Base-by-base conservation (phyloP, 1,140 invertebrate species). In the Acromyrmex echinatior region DNA sequence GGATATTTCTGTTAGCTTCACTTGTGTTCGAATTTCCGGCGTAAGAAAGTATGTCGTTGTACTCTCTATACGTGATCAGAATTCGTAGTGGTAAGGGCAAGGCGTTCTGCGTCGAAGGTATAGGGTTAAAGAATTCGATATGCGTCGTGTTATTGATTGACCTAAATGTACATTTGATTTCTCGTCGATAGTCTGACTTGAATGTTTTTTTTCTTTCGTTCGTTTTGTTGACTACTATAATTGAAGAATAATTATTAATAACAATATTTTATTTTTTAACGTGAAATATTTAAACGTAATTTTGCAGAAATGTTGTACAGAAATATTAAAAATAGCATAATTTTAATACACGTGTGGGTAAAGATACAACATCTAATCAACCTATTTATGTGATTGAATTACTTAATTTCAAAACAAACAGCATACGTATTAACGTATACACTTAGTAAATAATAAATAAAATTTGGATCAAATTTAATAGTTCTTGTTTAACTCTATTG, bases 1-100 rank as follows among this genome's bases (percentile, higher is more conserved):
- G 35, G 14, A 12, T 35, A 45, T 45, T 63, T 78, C 21, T 78
- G 18, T 63, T 28, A 16, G n/a, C 21, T 63, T 77, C 25, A 21
- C 16, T 77, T 77, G 74, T 39, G 21, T 78, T 78, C 18, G 21
- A 45, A 78, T 65, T 65, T 78, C 31, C 58, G 74, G 21, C 31
- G 35, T 62, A 65, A 25, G 39, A 65, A 78, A 78, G 39, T 78
- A 63, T 78, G 76, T 78, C 76, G 56, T 31, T 76, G n/a, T 58
- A 65, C 5, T 78, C 14, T 65, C 58, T 45, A 45, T 25, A 28
- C 16, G 35, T 78, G 76, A 78, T 78, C 18, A 25, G 21, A 63
- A 65, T 78, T 78, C 10, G 56, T 78, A 4, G 21, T 63, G 1
- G 56, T 60, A 63, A 45, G 53, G 45, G n/a, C 73, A 58, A 35